Percentiles rank a stretch among this genome's conserved stretches.
phyloP scores from a whole-genome alignment of 2,113 vertebrate genomes.

The Myotis davidii region DNA sequence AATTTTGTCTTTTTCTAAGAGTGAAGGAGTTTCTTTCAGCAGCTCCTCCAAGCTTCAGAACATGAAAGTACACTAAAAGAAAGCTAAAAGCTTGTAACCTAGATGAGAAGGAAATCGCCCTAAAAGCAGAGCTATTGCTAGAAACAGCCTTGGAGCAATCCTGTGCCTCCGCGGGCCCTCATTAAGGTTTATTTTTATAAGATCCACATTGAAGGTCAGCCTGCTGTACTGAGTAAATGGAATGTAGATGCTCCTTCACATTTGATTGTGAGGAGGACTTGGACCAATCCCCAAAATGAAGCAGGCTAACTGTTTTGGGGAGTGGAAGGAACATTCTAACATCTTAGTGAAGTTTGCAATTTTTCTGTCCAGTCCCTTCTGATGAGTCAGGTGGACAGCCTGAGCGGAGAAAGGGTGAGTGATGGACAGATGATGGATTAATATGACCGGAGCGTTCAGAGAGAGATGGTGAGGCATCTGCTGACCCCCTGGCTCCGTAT shows the following conservation, averaged over 20 bases:
- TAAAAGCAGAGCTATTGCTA: constrained; percentile 7
- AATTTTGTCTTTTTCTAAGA: constrained; percentile 25
- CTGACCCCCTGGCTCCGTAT: background rate
- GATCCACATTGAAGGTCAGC: constrained; percentile 8
- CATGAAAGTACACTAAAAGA: constrained; percentile 29
- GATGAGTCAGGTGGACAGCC: constrained; percentile 49
- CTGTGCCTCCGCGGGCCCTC: background rate
- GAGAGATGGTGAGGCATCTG: constrained; percentile 41
- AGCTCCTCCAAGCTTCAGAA: background rate
- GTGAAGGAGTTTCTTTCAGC: background rate
- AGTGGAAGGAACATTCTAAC: constrained; percentile 1
- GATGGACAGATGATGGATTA: constrained; percentile 54
- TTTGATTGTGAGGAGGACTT: background rate
- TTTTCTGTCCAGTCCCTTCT: constrained; percentile 37
- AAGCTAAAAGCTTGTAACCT: constrained; percentile 25
- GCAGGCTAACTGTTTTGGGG: background rate
- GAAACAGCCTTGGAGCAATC: background rate
- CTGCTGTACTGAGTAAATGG: constrained; percentile 31
- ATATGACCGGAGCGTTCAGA: constrained; percentile 15
- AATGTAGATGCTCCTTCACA: background rate
- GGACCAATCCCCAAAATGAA: background rate
- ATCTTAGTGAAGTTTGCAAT: constrained; percentile 32
- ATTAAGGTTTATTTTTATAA: constrained; percentile 31
- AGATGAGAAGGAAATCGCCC: constrained; percentile 16
- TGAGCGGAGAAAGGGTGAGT: background rate